Evolutionary conservation across 2,888 invertebrate genomes (phyloP).

Genomic region (Venustoraphidia nigricollis): DNA sequence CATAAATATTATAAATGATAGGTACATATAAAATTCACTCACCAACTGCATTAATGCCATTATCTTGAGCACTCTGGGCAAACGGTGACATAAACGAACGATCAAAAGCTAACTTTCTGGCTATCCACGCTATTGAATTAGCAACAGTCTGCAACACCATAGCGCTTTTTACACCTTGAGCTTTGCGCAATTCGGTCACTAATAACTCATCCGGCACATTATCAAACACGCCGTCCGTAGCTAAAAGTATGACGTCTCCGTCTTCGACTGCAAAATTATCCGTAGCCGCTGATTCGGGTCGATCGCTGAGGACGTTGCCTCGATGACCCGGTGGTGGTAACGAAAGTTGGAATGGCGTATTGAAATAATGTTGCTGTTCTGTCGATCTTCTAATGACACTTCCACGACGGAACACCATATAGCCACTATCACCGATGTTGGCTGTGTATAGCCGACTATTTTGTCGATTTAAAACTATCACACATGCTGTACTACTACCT

Average conservation of each 20-base stretch:
- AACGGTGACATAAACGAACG: slow-evolving; percentile 92
- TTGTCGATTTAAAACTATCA: slow-evolving; percentile 81
- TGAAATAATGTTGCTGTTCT: slow-evolving; percentile 98
- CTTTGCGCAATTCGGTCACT: slow-evolving; percentile 65
- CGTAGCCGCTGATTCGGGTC: slow-evolving; percentile 83
- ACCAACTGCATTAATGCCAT: slow-evolving; percentile 89
- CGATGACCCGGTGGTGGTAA: slow-evolving; percentile 84
- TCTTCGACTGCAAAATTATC: slow-evolving; percentile 78
- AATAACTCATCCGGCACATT: slow-evolving; percentile 88
- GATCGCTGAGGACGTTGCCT: slow-evolving; percentile 77
- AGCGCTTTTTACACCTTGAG: slow-evolving; percentile 56
- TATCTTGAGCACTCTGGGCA: slow-evolving; percentile 79
- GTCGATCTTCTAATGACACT: slow-evolving; percentile 82
- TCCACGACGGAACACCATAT: slow-evolving; percentile 78
- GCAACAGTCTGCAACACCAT: slow-evolving; percentile 75
- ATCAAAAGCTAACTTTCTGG: slow-evolving; percentile 85
- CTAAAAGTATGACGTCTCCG: slow-evolving; percentile 87
- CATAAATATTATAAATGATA: background rate
- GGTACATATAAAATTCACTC: slow-evolving; percentile 17
- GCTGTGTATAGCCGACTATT: slow-evolving; percentile 86
- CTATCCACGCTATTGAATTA: slow-evolving; percentile 91
- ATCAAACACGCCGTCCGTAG: slow-evolving; percentile 97
- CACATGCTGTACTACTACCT: slow-evolving; percentile 96
- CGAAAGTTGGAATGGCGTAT: slow-evolving; percentile 94
- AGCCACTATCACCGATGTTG: slow-evolving; percentile 98